These are phyloP conservation scores for Coptotermes formosanus DNA, from an alignment of 1,140 invertebrate species.

Conservation along the genomic window DNA sequence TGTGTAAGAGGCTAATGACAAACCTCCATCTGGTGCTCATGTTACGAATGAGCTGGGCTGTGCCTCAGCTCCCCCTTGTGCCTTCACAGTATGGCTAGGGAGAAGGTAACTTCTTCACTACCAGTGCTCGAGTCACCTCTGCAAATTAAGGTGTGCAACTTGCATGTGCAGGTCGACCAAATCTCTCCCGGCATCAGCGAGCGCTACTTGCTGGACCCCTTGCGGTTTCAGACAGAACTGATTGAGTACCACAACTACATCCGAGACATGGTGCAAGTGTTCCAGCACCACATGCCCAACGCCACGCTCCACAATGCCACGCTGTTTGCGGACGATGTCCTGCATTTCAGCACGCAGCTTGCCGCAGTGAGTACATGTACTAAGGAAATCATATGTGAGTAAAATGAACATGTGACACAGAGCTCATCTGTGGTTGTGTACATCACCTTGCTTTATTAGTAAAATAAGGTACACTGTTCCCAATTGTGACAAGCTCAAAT, in stretches of 20 bases:
- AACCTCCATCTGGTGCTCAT: too few relatives aligned
- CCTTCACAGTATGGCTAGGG: not conserved
- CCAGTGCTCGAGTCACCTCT: not conserved
- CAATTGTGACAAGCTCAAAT: too few relatives aligned
- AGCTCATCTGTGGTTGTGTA: too few relatives aligned
- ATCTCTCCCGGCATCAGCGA: conserved; percentile 65
- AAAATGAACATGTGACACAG: too few relatives aligned
- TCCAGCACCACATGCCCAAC: conserved; percentile 29
- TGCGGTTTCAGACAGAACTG: conserved; percentile 59
- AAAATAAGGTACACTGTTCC: too few relatives aligned
- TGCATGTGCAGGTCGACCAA: conserved; percentile 58
- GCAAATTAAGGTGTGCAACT: too few relatives aligned
- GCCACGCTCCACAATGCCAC: not conserved
- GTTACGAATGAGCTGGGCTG: not conserved
- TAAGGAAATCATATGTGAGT: too few relatives aligned
- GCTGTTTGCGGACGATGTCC: conserved; percentile 62
- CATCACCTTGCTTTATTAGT: too few relatives aligned
- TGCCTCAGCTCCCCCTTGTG: not conserved
- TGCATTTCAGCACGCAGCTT: conserved; percentile 65
- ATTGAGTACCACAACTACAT: conserved; percentile 61
- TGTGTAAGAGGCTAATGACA: too few relatives aligned
- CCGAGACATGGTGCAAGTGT: conserved; percentile 50
- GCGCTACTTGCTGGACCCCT: conserved; percentile 59
- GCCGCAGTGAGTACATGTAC: conserved; percentile 52
- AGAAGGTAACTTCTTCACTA: not conserved